Evolutionary conservation across 2,888 invertebrate species (phyloP), one percentile per base, ranked within the genome.

Genomic region (Nymphalis c-album): DNA sequence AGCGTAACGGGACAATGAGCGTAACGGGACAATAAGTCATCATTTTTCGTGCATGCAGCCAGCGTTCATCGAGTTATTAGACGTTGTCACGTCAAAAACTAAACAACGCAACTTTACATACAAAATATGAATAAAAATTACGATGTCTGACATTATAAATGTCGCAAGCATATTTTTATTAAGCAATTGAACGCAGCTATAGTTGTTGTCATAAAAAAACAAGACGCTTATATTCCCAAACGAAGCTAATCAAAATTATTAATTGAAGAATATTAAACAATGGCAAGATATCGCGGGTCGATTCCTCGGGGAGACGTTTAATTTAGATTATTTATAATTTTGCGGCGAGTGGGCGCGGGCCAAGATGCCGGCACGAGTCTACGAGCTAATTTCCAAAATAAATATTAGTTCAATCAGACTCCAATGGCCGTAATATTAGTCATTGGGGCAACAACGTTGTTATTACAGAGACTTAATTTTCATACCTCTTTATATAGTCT

Each of bases 381-480:
- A 84, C 82, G 81, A 85, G 86, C 85, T 91, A 91, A 92, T 92
- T 91, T 91, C 82, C 84, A 90, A 88, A 88, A 92, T 91, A 91
- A 92, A 92, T 91, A 92, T 92, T 92, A 75, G 86, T 82, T 84
- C 87, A 88, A 90, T 89, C 88, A 84, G 79, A 81, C 76, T 71
- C 72, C 72, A 70, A 71, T 73, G 76, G 69, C 69, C 69, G 46
- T 58, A 69, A 73, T 72, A 69, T 64, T 67, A 76, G 73, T 72
- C 75, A 71, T 70, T 72, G 70, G 67, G 51, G 58, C 66, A 66
- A 40, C 58, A 61, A 51, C 64, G 57, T 67, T 69, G 61, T 73
- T 73, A 63, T 71, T 63, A 61, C 51, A 71, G 60, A 22, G 63
- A 64, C 65, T 63, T 69, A 60, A 68, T 64, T 61, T 46, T 69